Percentiles rank a stretch among this genome's conserved stretches.
Conservation (phyloP, 1,140 invertebrate species). For the fruit fly (Drosophila melanogaster) region DNA sequence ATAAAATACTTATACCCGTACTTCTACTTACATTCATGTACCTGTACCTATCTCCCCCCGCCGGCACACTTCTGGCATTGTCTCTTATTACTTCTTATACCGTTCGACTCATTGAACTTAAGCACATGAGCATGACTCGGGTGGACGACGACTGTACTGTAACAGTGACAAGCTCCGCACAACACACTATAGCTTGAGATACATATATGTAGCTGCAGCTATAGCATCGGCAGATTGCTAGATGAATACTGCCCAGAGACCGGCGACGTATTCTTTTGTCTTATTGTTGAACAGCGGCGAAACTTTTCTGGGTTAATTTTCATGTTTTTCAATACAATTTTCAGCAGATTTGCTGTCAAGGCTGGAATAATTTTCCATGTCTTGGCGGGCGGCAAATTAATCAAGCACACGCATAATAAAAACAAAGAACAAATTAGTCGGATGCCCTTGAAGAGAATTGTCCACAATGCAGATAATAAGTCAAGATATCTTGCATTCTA, state of each 20-base stretch:
- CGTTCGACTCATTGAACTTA: conserved; percentile 65
- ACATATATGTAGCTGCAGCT: not conserved
- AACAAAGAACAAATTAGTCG: conserved; percentile 42
- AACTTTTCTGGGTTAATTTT: conserved; percentile 67
- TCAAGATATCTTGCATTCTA: not conserved
- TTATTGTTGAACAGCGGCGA: conserved; percentile 48
- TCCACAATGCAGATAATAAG: not conserved
- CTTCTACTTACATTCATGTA: too few species aligned
- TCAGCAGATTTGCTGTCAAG: conserved; percentile 61
- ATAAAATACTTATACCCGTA: conserved; percentile 22
- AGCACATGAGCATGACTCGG: conserved; percentile 53
- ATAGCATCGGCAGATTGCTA: conserved; percentile 19
- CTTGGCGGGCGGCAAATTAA: conserved; percentile 57
- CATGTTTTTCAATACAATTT: conserved; percentile 63
- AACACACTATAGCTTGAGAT: not conserved
- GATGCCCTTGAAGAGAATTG: conserved; percentile 30
- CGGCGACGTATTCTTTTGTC: conserved; percentile 57
- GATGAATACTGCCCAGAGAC: conserved; percentile 16
- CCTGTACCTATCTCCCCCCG: not conserved
- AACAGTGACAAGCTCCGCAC: conserved; percentile 24
- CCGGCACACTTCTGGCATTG: conserved; percentile 53
- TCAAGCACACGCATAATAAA: conserved; percentile 53
- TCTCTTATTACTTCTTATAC: conserved; percentile 44
- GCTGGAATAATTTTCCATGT: conserved; percentile 61
- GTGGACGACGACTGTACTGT: conserved; percentile 42